These are phyloP conservation scores for Amorpha juglandis DNA, from an alignment of 2,888 invertebrate genomes.

Conservation along the genomic window DNA sequence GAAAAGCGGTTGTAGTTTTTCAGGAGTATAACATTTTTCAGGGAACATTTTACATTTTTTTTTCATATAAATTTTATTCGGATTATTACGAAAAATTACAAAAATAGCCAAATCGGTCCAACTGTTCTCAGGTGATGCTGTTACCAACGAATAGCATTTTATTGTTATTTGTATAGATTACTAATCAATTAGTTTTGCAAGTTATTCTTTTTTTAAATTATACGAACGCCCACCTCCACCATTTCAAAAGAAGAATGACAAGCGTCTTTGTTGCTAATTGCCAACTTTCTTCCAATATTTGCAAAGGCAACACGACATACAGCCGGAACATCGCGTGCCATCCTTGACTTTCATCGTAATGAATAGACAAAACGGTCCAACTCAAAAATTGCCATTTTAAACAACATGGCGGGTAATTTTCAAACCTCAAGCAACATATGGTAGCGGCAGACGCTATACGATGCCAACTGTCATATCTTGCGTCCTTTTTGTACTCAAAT, in stretches of 20 bases:
- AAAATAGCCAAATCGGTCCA: no score
- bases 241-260: background rate
- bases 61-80: no score
- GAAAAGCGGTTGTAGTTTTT: no score
- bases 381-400: conserved; percentile 67
- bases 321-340: conserved; percentile 46
- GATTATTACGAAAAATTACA: no score
- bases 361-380: conserved; percentile 68
- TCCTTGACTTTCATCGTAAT: conserved; percentile 52
- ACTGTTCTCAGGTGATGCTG: no score
- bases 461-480: conserved; percentile 73
- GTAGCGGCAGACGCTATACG: conserved; percentile 79
- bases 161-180: no score
- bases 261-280: background rate
- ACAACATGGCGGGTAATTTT: conserved; percentile 72
- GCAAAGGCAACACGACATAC: conserved; percentile 1
- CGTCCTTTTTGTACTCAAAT: conserved; percentile 52
- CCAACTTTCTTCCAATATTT: conserved; percentile 18
- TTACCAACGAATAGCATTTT: no score
- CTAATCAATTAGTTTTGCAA: no score
- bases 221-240: background rate
- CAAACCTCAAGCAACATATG: conserved; percentile 83
- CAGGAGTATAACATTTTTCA: no score
- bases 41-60: no score
- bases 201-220: background rate